These are phyloP conservation scores for Thamnophis sirtalis DNA, from an alignment of 2,113 vertebrate genomes.

Conservation along the genomic window DNA sequence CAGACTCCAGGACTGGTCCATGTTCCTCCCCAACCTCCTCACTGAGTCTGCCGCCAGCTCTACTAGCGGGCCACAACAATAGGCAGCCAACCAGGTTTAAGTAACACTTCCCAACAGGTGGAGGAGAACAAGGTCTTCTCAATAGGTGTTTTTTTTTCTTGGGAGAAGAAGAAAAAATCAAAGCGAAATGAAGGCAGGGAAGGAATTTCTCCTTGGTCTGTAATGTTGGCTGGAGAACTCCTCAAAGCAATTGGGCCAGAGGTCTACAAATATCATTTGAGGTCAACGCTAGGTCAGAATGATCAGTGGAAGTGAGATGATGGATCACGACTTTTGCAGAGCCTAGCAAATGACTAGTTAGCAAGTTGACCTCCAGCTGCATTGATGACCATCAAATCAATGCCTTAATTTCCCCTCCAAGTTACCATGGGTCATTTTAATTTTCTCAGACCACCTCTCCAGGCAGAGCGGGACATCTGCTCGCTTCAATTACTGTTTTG, in stretches of 20 bases:
- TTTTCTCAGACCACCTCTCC: background rate
- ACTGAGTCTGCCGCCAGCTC: too few species aligned
- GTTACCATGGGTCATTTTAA: background rate
- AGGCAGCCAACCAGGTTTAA: background rate
- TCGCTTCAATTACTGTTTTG: background rate
- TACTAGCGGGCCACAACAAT: too few species aligned
- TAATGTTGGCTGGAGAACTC: background rate
- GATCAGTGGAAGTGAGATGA: background rate
- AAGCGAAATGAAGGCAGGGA: background rate
- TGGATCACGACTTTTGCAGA: background rate
- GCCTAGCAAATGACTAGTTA: background rate
- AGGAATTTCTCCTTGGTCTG: background rate
- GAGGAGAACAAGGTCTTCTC: background rate
- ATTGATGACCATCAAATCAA: background rate
- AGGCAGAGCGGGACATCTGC: background rate
- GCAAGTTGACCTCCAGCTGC: background rate
- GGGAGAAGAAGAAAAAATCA: background rate
- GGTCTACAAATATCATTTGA: background rate
- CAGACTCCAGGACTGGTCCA: too few species aligned
- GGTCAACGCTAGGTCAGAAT: background rate
- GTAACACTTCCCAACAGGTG: background rate
- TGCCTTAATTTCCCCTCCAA: background rate
- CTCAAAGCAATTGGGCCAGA: background rate
- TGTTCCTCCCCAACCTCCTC: too few species aligned
- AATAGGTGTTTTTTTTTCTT: fast-evolving